phyloP scores from a whole-genome alignment of 2,113 vertebrate genomes.

The Hyla sarda region DNA sequence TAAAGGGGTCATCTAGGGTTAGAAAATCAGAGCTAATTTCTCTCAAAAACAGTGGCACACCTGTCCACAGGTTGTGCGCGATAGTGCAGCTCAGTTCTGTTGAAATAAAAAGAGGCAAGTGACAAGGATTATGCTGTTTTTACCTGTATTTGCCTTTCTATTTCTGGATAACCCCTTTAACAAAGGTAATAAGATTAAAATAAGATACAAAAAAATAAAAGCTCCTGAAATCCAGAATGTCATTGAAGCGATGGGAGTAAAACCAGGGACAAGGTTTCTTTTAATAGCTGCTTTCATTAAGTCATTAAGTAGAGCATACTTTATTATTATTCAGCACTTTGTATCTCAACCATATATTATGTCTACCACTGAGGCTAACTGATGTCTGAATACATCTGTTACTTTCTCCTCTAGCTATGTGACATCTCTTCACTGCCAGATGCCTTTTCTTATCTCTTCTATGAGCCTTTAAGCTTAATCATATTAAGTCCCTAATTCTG shows the following conservation, averaged over 20 bases:
- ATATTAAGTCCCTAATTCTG: neutral
- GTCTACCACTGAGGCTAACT: slow-evolving; percentile 53
- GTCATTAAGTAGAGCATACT: slow-evolving; percentile 59
- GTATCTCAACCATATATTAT: slow-evolving; percentile 57
- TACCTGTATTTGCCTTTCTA: no score
- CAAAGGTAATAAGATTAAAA: neutral
- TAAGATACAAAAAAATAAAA: neutral
- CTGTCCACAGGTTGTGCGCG: no score
- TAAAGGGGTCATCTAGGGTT: no score
- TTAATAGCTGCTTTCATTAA: slow-evolving; percentile 57
- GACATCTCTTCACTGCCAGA: slow-evolving; percentile 52
- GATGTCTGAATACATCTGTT: slow-evolving; percentile 53
- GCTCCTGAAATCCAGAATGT: slow-evolving; percentile 9
- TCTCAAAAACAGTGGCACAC: no score
- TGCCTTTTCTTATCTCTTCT: slow-evolving; percentile 39
- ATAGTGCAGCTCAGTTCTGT: no score
- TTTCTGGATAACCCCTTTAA: no score
- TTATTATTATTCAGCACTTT: slow-evolving; percentile 56
- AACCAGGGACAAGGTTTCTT: slow-evolving; percentile 40
- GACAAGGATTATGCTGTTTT: no score
- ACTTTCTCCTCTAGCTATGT: slow-evolving; percentile 58
- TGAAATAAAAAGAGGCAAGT: no score
- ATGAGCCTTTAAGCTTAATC: neutral
- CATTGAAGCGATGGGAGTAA: slow-evolving; percentile 40
- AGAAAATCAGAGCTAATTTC: no score